Evolutionary conservation across 2,113 vertebrate species (phyloP).

Genomic region (Oophaga pumilio): DNA sequence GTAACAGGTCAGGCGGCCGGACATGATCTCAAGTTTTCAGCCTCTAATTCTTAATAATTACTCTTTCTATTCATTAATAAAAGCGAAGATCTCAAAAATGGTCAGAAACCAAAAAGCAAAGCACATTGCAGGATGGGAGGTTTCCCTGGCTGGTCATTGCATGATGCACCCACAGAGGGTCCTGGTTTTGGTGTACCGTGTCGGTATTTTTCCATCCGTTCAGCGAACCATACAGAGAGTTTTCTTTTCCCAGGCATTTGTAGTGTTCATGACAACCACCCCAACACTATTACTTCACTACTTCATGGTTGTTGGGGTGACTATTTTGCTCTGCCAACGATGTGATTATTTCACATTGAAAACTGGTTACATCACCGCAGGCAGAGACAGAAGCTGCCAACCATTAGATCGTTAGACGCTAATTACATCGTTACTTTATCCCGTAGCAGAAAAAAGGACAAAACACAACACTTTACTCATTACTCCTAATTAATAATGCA

Average conservation of each 20-base stretch:
- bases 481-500: slow-evolving; percentile 3
- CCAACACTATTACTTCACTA: background rate
- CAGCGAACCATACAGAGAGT: background rate
- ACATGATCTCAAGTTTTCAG: too few species aligned
- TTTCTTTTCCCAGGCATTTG: background rate
- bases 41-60: too few species aligned
- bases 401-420: slow-evolving; percentile 8
- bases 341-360: background rate
- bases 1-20: too few species aligned
- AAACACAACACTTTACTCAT: background rate
- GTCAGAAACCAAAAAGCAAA: too few species aligned
- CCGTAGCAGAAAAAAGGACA: slow-evolving; percentile 10
- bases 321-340: background rate
- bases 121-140: too few species aligned
- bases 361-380: slow-evolving; percentile 3
- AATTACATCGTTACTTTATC: slow-evolving; percentile 1
- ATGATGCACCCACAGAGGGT: background rate
- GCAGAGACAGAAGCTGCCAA: background rate
- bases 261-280: background rate
- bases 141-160: too few species aligned
- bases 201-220: background rate
- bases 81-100: too few species aligned
- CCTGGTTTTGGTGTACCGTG: background rate
- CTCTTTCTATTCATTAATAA: too few species aligned
- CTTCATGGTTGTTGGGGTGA: background rate